Conservation (phyloP, 1,140 invertebrate species). For the Ceratina calcarata region DNA sequence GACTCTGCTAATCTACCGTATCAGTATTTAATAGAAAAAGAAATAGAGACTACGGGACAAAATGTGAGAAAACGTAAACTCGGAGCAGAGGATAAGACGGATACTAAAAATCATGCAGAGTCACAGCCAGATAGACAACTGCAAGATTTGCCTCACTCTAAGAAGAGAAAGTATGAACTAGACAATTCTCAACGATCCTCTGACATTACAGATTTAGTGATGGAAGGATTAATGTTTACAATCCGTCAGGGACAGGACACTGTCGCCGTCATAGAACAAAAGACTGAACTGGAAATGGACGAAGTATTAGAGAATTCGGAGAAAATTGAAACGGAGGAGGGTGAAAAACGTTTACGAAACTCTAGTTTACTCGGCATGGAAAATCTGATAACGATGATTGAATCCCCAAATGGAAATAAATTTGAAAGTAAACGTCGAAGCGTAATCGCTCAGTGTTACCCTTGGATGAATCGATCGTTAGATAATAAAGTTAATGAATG, state of each 20-base stretch:
- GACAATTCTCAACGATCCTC: slow-evolving; percentile 67
- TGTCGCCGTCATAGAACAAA: slow-evolving; percentile 76
- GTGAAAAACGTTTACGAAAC: slow-evolving; percentile 75
- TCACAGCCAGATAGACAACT: not conserved
- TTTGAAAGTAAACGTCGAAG: slow-evolving; percentile 12
- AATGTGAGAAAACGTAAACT: not conserved
- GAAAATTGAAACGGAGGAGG: slow-evolving; percentile 74
- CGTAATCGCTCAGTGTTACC: not conserved
- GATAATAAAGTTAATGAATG: not conserved
- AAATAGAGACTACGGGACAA: slow-evolving; percentile 66
- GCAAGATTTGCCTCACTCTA: not conserved
- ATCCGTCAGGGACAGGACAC: slow-evolving; percentile 74
- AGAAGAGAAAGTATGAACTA: slow-evolving; percentile 11
- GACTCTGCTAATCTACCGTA: slow-evolving; percentile 71
- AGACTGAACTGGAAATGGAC: slow-evolving; percentile 75
- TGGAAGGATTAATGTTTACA: slow-evolving; percentile 79
- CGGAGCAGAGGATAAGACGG: not conserved
- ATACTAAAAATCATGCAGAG: not conserved
- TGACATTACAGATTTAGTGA: slow-evolving; percentile 77
- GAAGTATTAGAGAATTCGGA: slow-evolving; percentile 79
- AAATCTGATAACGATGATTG: slow-evolving; percentile 76
- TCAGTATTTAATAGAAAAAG: slow-evolving; percentile 75
- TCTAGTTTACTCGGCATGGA: slow-evolving; percentile 75
- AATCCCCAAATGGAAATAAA: slow-evolving; percentile 53
- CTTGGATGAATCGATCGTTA: not conserved